Evolutionary conservation across 2,113 vertebrate species (phyloP), one percentile per base, ranked within the genome.

Genomic region (Cynoglossus semilaevis): DNA sequence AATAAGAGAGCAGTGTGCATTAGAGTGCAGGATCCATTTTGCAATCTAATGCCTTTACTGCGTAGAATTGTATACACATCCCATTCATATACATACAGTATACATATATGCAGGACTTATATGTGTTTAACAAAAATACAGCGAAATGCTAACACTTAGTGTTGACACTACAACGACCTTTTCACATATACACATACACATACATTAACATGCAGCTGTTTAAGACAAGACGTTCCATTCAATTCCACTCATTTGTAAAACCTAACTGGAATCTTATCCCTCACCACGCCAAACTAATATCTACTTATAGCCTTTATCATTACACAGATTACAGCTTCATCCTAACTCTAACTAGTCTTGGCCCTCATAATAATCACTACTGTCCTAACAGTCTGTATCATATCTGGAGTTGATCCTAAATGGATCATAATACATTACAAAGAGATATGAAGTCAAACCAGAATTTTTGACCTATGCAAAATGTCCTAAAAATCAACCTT

Each of bases 201-300:
- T 48, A 53, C 58, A 61, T 8, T 44, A 14, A 70, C 58, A 66
- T 68, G 65, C 47, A 15, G 6, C 19, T 73, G 50, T n/a, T n/a
- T n/a, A n/a, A n/a, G n/a, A n/a, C n/a, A n/a, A n/a, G n/a, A n/a
- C n/a, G n/a, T n/a, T n/a, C n/a, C n/a, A n/a, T n/a, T n/a, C n/a
- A n/a, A n/a, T n/a, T n/a, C n/a, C n/a, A n/a, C n/a, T n/a, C n/a
- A n/a, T n/a, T n/a, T n/a, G n/a, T n/a, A n/a, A 80, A 60, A 53
- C 76, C 84, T 1, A 59, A 50, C 83, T 77, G 80, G 51, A 78
- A 80, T 78, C 83, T n/a, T n/a, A n/a, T n/a, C n/a, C n/a, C n/a
- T n/a, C n/a, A n/a, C n/a, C n/a, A n/a, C n/a, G n/a, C n/a, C n/a
- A n/a, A n/a, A n/a, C n/a, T n/a, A n/a, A n/a, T n/a, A n/a, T n/a